Percentiles rank a stretch among this genome's conserved stretches.
These are phyloP conservation scores for Antigone vipio DNA, from an alignment of 2,113 vertebrate species.

Conservation along the genomic window DNA sequence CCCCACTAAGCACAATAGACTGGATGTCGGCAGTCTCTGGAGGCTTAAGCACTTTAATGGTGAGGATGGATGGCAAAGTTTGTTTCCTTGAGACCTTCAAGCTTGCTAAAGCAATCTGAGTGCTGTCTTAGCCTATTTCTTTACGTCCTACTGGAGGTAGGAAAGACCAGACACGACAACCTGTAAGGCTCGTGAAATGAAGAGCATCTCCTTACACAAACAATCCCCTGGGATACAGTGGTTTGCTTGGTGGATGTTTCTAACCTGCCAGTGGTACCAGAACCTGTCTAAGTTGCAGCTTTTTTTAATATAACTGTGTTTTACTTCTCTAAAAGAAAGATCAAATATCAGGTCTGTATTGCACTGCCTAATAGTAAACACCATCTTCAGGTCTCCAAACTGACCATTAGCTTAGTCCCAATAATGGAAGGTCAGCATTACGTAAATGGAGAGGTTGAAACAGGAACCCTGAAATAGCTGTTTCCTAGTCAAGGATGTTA, in stretches of 20 bases:
- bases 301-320: neutral
- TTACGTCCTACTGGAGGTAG: neutral
- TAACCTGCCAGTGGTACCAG: neutral
- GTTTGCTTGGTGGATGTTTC: neutral
- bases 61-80: neutral
- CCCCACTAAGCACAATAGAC: neutral
- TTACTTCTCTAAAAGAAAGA: neutral
- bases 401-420: neutral
- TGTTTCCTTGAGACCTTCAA: neutral
- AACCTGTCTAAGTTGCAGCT: neutral
- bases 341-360: neutral
- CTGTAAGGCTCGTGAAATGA: neutral
- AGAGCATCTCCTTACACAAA: neutral
- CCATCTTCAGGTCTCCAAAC: neutral
- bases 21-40: neutral
- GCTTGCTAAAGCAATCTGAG: neutral
- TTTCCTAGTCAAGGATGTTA: neutral
- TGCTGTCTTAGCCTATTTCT: neutral
- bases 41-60: neutral
- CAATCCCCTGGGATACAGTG: too few species aligned
- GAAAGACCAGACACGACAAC: neutral
- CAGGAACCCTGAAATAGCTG: neutral
- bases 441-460: neutral
- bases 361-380: neutral
- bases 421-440: neutral